Base-by-base conservation (phyloP, 2,888 invertebrate genomes). In the Tiliacea citrago region DNA sequence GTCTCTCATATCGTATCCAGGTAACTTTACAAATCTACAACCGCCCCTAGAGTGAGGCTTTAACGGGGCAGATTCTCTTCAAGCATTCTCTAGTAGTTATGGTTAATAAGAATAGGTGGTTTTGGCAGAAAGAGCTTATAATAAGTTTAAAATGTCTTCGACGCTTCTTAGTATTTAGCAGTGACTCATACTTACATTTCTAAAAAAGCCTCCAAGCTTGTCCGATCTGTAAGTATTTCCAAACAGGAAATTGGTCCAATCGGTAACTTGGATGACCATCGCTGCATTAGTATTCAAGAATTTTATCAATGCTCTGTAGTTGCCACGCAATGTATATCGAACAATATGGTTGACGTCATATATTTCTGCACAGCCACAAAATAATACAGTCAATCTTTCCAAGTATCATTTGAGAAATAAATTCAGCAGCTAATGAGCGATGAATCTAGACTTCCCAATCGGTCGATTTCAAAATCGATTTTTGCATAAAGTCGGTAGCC, bases 381-480 rank as follows among this genome's bases (percentile, higher is more conserved):
- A 55, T 60, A 39, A 58, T 13, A 47, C 9, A 13, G 13, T 13
- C 6, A 45, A 18, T 21, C 7, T 39, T 79, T 66, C 45, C 29
- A 47, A 53, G 49, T 70, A 51, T 63, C 9, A 60, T 68, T 78
- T 42, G n/a, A 42, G 67, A 49, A 78, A 74, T 67, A 39, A 62
- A 71, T 80, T 75, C 67, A 71, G 70, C n/a, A 39, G 16, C 62
- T 83, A 85, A 85, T 81, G 74, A 83, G 68, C 78, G 65, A 70
- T 57, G 71, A 81, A 82, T 85, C 84, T 86, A 85, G 83, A 88
- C 83, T 86, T 88, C 88, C 86, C 70, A 89, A 89, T 85, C 73
- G 77, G 82, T 84, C 70, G 81, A 75, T 77, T 77, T 74, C 65
- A 81, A 88, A 92, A 94, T 94, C 93, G 92, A 94, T 94, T 95